Evolutionary conservation across 2,797 vertebrate species (phyloP).

Genomic region (Neopelma chrysocephalum): DNA sequence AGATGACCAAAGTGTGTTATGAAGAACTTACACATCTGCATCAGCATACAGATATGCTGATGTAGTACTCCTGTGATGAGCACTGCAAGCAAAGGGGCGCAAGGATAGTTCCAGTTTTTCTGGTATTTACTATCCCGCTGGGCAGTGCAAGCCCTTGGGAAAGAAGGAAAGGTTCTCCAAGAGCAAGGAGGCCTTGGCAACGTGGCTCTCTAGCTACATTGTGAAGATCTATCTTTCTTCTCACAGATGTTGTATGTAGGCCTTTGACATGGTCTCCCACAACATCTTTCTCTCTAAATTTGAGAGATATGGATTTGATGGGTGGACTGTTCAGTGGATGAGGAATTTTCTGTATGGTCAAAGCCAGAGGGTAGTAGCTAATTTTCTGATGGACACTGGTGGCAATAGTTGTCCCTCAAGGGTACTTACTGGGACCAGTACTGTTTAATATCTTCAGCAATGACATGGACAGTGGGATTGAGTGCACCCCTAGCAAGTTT

Average conservation of each 20-base stretch:
- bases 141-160: background rate
- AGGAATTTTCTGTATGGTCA: background rate
- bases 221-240: background rate
- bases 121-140: background rate
- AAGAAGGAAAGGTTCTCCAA: background rate
- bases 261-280: background rate
- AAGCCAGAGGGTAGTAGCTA: too few relatives aligned
- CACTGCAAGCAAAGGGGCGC: background rate
- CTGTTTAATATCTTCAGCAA: background rate
- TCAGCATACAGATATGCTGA: background rate
- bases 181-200: background rate
- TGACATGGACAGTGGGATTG: rapidly evolving
- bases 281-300: background rate
- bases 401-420: background rate
- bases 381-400: background rate
- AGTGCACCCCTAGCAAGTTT: background rate
- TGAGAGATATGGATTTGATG: background rate
- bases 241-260: background rate
- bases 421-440: background rate
- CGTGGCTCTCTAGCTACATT: background rate
- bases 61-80: background rate
- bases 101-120: background rate
- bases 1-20: background rate
- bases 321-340: background rate
- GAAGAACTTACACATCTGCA: background rate